phyloP scores from a whole-genome alignment of 2,113 vertebrate species.

The Pao palembangensis region DNA sequence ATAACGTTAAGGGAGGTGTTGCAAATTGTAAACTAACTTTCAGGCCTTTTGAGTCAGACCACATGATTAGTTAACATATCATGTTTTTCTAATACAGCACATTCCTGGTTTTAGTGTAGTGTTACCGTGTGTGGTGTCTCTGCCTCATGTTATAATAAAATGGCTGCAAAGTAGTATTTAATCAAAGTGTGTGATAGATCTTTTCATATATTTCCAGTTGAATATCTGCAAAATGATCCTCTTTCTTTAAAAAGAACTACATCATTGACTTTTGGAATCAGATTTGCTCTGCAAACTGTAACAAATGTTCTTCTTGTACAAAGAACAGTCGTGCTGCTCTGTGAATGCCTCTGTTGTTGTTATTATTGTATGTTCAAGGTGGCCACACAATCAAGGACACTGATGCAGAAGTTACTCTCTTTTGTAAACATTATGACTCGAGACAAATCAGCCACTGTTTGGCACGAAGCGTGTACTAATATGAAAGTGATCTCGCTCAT shows the following conservation, averaged over 20 bases:
- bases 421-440: constrained; percentile 3
- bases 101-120: neutral
- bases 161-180: no score
- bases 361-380: neutral
- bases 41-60: neutral
- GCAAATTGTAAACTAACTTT: constrained; percentile 8
- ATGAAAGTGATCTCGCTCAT: constrained; percentile 10
- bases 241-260: no score
- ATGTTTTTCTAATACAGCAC: neutral
- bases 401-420: neutral
- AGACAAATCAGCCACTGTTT: neutral
- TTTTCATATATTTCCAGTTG: no score
- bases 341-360: neutral
- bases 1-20: constrained; percentile 3
- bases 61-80: constrained; percentile 14
- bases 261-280: no score
- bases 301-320: neutral
- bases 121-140: no score
- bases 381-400: neutral
- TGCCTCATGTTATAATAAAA: no score
- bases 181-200: no score
- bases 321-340: neutral
- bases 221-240: no score
- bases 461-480: no score
- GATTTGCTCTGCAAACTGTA: neutral